phyloP scores from a whole-genome alignment of 1,140 invertebrate genomes.

The Drosophila mauritiana region DNA sequence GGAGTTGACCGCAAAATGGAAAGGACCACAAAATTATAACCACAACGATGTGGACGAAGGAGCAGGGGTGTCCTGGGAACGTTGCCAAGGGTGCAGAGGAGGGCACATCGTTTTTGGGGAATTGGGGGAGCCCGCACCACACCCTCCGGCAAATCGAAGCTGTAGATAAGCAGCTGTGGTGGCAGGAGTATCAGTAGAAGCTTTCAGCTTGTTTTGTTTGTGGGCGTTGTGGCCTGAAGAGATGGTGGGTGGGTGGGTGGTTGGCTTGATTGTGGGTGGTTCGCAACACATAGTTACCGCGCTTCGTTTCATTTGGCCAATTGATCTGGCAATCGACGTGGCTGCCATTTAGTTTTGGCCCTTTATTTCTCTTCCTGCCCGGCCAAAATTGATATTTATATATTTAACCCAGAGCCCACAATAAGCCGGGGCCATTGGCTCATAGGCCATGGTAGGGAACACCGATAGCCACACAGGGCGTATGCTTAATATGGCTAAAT shows the following conservation, averaged over 20 bases:
- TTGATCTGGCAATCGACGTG: slow-evolving; percentile 76
- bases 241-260: not conserved
- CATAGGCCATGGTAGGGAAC: slow-evolving; percentile 17
- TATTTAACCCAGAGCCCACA: slow-evolving; percentile 77
- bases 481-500: slow-evolving; percentile 73
- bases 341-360: slow-evolving; percentile 70
- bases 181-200: slow-evolving; percentile 17
- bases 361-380: slow-evolving; percentile 25
- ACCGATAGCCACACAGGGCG: slow-evolving; percentile 44
- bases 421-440: slow-evolving; percentile 52
- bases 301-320: slow-evolving; percentile 71
- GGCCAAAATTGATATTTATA: slow-evolving; percentile 77
- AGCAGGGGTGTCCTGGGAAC: slow-evolving; percentile 40
- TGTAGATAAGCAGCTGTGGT: slow-evolving; percentile 66
- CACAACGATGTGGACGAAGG: slow-evolving; percentile 71
- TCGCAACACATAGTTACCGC: slow-evolving; percentile 54
- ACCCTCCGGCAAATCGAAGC: slow-evolving; percentile 49
- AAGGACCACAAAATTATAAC: slow-evolving; percentile 83
- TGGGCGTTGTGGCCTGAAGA: slow-evolving; percentile 73
- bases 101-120: not conserved
- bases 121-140: not conserved
- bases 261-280: not conserved
- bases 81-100: slow-evolving; percentile 37
- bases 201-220: slow-evolving; percentile 74
- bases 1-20: slow-evolving; percentile 82